Percentiles rank a stretch among this genome's conserved stretches.
Conservation (phyloP, 2,888 invertebrate species). For the Dicyrtomina minuta region DNA sequence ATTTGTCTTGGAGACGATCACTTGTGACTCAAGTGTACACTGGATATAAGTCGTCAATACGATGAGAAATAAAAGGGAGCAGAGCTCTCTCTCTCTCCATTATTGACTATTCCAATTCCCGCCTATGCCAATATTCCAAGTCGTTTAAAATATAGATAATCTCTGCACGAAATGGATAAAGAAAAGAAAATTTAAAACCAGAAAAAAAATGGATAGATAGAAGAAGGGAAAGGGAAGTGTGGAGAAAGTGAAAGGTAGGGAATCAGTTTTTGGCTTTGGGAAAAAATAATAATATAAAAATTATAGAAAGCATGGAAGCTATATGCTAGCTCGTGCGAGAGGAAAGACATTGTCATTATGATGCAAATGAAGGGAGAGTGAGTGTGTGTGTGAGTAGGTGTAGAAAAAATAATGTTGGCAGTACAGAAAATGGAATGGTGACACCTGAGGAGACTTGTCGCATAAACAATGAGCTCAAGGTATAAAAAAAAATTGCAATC, state of each 20-base stretch:
- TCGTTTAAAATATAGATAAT: too few species aligned
- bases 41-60: not conserved
- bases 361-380: conserved; percentile 25
- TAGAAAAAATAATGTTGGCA: not conserved
- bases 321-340: too few species aligned
- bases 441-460: conserved; percentile 29
- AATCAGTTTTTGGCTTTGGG: not conserved
- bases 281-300: too few species aligned
- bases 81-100: too few species aligned
- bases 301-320: not conserved
- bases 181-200: too few species aligned
- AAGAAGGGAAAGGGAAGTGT: not conserved
- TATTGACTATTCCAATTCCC: too few species aligned
- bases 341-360: conserved; percentile 17
- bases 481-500: conserved; percentile 17
- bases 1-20: not conserved
- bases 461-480: conserved; percentile 27
- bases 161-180: too few species aligned
- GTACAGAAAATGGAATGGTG: conserved; percentile 4
- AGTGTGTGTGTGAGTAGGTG: not conserved
- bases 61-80: not conserved
- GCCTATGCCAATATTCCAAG: too few species aligned
- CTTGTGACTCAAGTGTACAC: not conserved
- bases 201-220: not conserved
- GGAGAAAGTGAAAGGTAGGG: conserved; percentile 8